Base-by-base conservation (phyloP, 2,888 invertebrate species). In the Deroplatys truncata region DNA sequence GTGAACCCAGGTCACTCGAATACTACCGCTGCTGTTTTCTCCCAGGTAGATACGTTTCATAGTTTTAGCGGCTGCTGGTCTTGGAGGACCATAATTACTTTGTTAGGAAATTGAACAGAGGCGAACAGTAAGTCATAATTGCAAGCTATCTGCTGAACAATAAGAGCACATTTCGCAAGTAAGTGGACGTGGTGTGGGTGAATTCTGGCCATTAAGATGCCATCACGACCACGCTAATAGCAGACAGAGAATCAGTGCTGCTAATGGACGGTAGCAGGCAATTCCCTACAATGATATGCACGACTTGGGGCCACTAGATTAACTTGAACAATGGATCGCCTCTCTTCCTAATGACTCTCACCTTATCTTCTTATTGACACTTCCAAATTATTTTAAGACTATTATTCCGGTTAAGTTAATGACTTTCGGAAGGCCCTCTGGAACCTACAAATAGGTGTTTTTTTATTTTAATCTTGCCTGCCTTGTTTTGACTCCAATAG, bases 201-300 rank as follows among this genome's bases (percentile, higher is more conserved):
- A 72, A 72, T 82, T 86, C 16, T 31, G 20, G 25, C 82, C 84
- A 88, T 88, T 88, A 88, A 88, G 88, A 88, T 88, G 88, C 88
- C 88, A 88, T 88, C 88, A 88, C 88, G 88, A 88, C 28, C 28
- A 20, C 84, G 56, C 84, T 88, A 84, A 88, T 88, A 88, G 88
- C 84, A 35, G 28, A 82, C 25, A 87, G 82, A 88, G 28, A 72
- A 72, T 16, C 56, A 72, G 7, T 72, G 10, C 35, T 87, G 84
- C 72, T 84, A 89, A 89, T 88, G 90, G 89, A 89, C 90, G 89
- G 90, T 88, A 91, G 89, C 89, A 84, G 49, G 85, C 89, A 90
- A 89, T 89, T 90, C 88, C 89, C 35, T 85, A 89, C 89, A 90
- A 90, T 90, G 90, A 89, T 88, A 89, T 90, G 90, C 89, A 90